These are phyloP conservation scores for Catharus minimus DNA, from an alignment of 2,113 vertebrate genomes.

Conservation along the genomic window DNA sequence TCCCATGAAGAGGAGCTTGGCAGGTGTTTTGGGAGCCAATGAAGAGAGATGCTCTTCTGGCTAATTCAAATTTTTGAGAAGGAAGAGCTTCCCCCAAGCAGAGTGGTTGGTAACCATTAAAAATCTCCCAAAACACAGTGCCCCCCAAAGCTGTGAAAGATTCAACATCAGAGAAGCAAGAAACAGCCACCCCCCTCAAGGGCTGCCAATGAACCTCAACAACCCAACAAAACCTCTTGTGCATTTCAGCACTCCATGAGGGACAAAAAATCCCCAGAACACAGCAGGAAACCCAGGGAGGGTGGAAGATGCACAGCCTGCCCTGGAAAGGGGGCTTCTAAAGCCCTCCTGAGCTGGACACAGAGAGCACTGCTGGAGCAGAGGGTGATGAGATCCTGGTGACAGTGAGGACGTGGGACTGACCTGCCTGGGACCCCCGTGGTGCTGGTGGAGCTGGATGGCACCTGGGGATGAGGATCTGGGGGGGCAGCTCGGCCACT, in stretches of 20 bases:
- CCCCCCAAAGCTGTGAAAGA: not conserved
- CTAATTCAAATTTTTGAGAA: not conserved
- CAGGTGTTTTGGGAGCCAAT: not conserved
- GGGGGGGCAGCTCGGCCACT: not conserved
- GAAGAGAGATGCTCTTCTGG: not conserved
- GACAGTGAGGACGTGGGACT: fast-evolving
- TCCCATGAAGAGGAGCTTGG: not conserved
- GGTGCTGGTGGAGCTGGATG: not conserved
- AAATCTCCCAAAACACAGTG: fast-evolving
- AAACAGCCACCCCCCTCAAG: not conserved
- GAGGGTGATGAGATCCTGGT: fast-evolving
- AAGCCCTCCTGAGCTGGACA: not conserved
- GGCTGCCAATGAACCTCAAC: not conserved
- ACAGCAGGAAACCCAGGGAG: not conserved
- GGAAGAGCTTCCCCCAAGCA: not conserved
- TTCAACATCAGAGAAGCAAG: not conserved
- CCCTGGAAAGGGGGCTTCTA: fast-evolving
- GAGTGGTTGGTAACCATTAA: not conserved
- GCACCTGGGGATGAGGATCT: fast-evolving
- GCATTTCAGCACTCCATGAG: fast-evolving
- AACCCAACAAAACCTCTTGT: not conserved
- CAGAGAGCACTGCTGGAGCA: not conserved
- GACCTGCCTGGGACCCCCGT: fast-evolving
- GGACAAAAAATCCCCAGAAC: not conserved
- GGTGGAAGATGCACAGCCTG: not conserved